Percentiles rank a stretch among this genome's conserved stretches.
Conservation (phyloP, 2,113 vertebrate genomes). For the Chitala chitala region DNA sequence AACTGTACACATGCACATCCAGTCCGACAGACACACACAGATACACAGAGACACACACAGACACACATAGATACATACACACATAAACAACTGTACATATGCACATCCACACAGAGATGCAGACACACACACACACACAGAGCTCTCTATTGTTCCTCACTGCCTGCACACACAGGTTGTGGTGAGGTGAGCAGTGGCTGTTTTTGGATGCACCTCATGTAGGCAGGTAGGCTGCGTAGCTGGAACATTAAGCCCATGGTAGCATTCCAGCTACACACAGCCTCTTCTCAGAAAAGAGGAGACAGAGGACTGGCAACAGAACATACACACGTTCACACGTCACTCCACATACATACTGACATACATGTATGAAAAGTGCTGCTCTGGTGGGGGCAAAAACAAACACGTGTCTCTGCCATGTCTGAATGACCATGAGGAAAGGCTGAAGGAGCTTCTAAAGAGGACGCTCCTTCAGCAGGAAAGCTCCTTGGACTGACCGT, state of each 20-base stretch:
- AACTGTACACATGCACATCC: not conserved
- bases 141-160: too few relatives aligned
- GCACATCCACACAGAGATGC: too few relatives aligned
- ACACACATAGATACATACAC: too few relatives aligned
- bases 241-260: not conserved
- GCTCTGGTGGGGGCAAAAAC: not conserved
- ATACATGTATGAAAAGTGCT: not conserved
- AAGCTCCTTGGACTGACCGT: not conserved
- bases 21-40: not conserved
- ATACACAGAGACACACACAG: not conserved
- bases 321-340: constrained; percentile 1
- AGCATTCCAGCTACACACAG: not conserved
- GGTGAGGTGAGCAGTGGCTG: not conserved
- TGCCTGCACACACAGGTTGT: too few relatives aligned
- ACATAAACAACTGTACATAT: too few relatives aligned
- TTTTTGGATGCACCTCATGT: not conserved
- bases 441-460: not conserved
- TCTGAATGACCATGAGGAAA: too few relatives aligned
- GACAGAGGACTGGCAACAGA: not conserved
- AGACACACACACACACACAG: too few relatives aligned
- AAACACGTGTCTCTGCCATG: not conserved
- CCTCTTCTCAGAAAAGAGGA: not conserved
- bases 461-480: not conserved
- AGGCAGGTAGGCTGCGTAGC: not conserved
- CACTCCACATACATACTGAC: not conserved